Percentiles rank a stretch among this genome's conserved stretches.
phyloP scores from a whole-genome alignment of 2,113 vertebrate genomes.

The Labeo rohita region DNA sequence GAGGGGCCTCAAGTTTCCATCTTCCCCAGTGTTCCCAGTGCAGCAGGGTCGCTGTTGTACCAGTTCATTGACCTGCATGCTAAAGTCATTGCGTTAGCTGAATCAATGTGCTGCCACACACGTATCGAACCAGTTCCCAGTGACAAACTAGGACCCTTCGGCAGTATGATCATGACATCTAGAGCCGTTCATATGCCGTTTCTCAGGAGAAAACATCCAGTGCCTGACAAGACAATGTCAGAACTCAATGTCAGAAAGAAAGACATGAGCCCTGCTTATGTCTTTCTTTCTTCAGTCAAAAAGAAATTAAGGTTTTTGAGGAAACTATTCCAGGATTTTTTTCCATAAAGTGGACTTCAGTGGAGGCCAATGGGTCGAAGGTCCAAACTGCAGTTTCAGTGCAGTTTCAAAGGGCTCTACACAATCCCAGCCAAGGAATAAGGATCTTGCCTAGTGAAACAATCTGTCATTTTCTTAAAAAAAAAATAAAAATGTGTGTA shows the following conservation, averaged over 20 bases:
- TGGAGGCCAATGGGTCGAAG: no score
- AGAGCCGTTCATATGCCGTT: background rate
- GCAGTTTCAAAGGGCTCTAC: no score
- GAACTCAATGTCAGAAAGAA: background rate
- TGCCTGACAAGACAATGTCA: background rate
- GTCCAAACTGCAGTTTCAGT: no score
- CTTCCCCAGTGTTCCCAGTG: slow-evolving; percentile 51
- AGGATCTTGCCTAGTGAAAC: no score
- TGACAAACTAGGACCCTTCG: background rate
- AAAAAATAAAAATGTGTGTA: no score
- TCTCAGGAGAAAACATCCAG: background rate
- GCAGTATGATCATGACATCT: background rate
- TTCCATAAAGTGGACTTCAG: no score
- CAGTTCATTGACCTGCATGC: slow-evolving; percentile 29
- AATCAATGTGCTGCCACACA: slow-evolving; percentile 12
- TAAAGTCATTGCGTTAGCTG: background rate
- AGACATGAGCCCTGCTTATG: no score
- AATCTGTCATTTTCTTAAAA: no score
- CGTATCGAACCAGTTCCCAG: background rate
- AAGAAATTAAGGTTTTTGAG: no score
- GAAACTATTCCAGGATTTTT: no score
- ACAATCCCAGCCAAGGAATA: no score
- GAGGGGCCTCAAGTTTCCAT: slow-evolving; percentile 36
- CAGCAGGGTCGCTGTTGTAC: background rate
- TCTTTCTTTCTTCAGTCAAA: no score